Evolutionary conservation across 2,888 invertebrate genomes (phyloP).

Genomic region (Platycheirus rosarum): DNA sequence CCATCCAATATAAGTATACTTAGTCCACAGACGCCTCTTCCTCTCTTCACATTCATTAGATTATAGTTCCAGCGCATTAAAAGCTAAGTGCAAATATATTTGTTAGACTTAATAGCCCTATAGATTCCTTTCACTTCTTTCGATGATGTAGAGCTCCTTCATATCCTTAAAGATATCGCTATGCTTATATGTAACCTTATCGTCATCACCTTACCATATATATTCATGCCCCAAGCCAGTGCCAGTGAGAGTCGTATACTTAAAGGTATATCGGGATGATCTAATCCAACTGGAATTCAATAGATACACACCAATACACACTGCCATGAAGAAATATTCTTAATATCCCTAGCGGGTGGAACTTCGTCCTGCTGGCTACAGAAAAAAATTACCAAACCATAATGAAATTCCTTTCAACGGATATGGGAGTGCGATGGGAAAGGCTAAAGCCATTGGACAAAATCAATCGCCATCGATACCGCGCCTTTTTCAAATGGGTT

Average conservation of each 20-base stretch:
- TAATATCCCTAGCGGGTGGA: not conserved
- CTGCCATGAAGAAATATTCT: not conserved
- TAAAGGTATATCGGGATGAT: not conserved
- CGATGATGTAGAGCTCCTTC: not conserved
- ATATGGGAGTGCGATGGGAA: constrained; percentile 11
- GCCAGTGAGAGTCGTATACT: not conserved
- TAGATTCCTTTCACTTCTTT: not conserved
- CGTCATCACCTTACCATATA: not conserved
- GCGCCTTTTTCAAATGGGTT: constrained; percentile 12
- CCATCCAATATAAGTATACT: no score
- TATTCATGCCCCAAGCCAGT: not conserved
- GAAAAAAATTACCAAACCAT: not conserved
- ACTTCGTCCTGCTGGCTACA: not conserved
- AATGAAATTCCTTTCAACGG: not conserved
- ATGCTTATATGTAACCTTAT: not conserved
- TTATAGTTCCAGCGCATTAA: constrained; percentile 18
- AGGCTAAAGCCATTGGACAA: not conserved
- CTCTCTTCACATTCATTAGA: constrained; percentile 19
- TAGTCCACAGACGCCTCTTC: no score
- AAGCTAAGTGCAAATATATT: constrained; percentile 37
- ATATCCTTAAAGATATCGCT: not conserved
- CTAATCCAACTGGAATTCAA: constrained; percentile 12
- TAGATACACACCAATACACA: not conserved
- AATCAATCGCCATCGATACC: constrained; percentile 34
- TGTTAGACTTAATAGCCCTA: constrained; percentile 27